Evolutionary conservation across 2,113 vertebrate species (phyloP).

Genomic region (Mixornis gularis): DNA sequence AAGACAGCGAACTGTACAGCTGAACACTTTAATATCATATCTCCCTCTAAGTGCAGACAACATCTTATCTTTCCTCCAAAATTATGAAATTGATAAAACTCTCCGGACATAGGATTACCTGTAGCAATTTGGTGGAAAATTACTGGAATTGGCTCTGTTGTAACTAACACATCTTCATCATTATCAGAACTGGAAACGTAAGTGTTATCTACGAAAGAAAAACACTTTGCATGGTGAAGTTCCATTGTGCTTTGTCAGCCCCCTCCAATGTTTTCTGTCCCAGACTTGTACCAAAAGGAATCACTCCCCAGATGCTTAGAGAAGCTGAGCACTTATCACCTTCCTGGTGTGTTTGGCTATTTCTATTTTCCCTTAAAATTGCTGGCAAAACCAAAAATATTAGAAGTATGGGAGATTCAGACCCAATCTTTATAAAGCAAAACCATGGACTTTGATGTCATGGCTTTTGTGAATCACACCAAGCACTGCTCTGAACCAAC

Average conservation of each 20-base stretch:
- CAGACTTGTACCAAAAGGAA: background rate
- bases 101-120: slow-evolving; percentile 67
- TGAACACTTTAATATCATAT: background rate
- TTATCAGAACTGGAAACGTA: slow-evolving; percentile 91
- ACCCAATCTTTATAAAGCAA: background rate
- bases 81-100: background rate
- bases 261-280: background rate
- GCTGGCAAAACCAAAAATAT: background rate
- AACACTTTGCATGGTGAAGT: background rate
- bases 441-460: background rate
- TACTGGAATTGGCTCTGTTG: slow-evolving; percentile 86
- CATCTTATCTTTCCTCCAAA: background rate
- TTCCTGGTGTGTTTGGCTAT: background rate
- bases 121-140: slow-evolving; percentile 88
- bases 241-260: background rate
- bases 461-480: background rate
- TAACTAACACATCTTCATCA: slow-evolving; percentile 87
- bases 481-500: background rate
- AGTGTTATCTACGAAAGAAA: slow-evolving; percentile 80
- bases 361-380: background rate
- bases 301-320: too few species aligned
- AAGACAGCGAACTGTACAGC: background rate
- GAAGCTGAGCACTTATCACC: background rate
- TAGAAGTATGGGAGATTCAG: background rate
- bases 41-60: background rate